A percentile compares a stretch with the other conserved stretches of the same genome.
Evolutionary conservation across 2,113 vertebrate genomes (phyloP).

Genomic region (Rhizomys pruinosus): DNA sequence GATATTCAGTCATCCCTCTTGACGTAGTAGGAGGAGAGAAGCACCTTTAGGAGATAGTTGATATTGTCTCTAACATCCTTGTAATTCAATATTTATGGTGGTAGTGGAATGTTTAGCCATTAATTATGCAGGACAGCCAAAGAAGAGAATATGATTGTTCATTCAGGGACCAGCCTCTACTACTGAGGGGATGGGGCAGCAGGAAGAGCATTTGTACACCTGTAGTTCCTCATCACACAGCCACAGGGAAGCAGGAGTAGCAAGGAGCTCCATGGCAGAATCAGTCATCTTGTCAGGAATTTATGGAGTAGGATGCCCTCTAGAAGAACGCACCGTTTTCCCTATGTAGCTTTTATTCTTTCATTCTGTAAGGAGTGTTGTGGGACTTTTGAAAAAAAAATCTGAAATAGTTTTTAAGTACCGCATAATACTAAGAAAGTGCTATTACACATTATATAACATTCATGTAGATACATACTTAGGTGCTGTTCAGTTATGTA

Average conservation of each 20-base stretch:
- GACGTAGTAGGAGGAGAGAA: neutral
- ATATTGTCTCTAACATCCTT: neutral
- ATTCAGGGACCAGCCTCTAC: neutral
- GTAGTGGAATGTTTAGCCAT: neutral
- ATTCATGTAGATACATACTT: neutral
- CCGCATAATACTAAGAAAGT: neutral
- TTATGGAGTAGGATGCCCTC: neutral
- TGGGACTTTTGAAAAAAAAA: neutral
- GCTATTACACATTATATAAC: neutral
- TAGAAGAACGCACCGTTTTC: neutral
- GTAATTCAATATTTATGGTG: conserved; percentile 37
- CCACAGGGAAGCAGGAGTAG: neutral
- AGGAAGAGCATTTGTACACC: neutral
- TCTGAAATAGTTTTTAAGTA: conserved; percentile 10
- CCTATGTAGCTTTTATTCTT: neutral
- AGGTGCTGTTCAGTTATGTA: neutral
- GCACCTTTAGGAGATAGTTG: conserved; percentile 21
- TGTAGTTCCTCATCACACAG: neutral
- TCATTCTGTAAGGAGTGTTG: neutral
- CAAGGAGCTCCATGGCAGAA: neutral
- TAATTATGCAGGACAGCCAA: neutral
- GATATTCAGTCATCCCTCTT: conserved; percentile 7
- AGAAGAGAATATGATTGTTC: neutral
- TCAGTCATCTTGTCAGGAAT: neutral
- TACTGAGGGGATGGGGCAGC: neutral